Evolutionary conservation across 2,797 vertebrate species (phyloP).

Genomic region (Lithobates pipiens): DNA sequence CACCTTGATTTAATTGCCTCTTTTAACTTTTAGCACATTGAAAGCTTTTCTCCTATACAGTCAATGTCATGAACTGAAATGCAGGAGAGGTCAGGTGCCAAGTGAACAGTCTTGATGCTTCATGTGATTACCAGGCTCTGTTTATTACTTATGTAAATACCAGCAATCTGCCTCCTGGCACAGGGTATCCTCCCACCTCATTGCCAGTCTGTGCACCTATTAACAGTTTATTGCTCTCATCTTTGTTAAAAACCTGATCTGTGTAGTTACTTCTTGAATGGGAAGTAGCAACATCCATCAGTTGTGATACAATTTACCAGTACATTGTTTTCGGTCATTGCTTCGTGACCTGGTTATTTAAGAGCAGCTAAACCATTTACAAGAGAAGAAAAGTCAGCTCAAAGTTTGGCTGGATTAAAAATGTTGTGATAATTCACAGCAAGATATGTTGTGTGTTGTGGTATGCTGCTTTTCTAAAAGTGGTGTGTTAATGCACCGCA

Average conservation of each 20-base stretch:
- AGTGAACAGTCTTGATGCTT: conserved; percentile 46
- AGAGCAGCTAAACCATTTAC: too few relatives aligned
- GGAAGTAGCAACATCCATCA: not conserved
- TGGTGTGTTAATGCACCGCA: not conserved
- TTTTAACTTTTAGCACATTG: conserved; percentile 14
- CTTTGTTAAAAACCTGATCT: conserved; percentile 22
- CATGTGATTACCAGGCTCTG: conserved; percentile 35
- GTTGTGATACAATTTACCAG: too few relatives aligned
- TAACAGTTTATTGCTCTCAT: conserved; percentile 26
- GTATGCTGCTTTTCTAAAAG: not conserved
- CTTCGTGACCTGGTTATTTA: too few relatives aligned
- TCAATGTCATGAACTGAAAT: conserved; percentile 29
- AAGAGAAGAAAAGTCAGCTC: too few relatives aligned
- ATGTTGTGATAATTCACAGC: too few relatives aligned
- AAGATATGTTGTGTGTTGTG: too few relatives aligned
- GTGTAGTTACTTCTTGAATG: not conserved
- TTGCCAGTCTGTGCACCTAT: conserved; percentile 30
- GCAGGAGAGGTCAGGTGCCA: conserved; percentile 36
- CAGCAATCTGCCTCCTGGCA: conserved; percentile 50
- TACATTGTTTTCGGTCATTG: not conserved
- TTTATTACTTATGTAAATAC: conserved; percentile 48
- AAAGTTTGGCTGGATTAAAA: too few relatives aligned
- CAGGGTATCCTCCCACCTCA: conserved; percentile 39
- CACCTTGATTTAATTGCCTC: conserved; percentile 11
- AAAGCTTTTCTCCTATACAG: conserved; percentile 7